Percentiles rank a stretch among this genome's conserved stretches.
These are phyloP conservation scores for Temnothorax curvispinosus DNA, from an alignment of 1,140 invertebrate genomes.

Conservation along the genomic window DNA sequence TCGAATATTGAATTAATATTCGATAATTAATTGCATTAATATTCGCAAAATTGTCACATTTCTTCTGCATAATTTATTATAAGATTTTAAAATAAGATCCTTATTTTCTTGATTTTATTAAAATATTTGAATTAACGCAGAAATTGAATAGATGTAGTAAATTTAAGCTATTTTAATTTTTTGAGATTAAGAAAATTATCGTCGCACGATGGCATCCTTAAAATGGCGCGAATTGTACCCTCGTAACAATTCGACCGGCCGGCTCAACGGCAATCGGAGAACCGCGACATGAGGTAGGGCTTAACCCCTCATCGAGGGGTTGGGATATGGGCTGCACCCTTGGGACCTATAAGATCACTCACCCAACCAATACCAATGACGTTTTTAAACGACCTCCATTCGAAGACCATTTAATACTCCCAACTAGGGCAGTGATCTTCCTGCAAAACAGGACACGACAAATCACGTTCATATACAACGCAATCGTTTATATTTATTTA, in stretches of 20 bases:
- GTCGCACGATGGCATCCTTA: background rate
- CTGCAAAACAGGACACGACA: background rate
- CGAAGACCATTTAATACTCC: background rate
- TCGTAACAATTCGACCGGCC: background rate
- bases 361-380: conserved; percentile 63
- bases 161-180: background rate
- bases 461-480: background rate
- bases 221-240: conserved; percentile 47
- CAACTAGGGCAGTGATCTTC: conserved; percentile 6
- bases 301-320: conserved; percentile 23
- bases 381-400: conserved; percentile 21
- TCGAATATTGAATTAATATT: background rate
- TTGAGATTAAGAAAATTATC: background rate
- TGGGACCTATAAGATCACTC: conserved; percentile 34
- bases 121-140: background rate
- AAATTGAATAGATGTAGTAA: background rate
- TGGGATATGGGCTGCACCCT: conserved; percentile 57
- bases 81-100: background rate
- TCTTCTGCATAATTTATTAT: too few relatives aligned
- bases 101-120: background rate
- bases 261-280: conserved; percentile 13
- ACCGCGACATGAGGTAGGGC: conserved; percentile 1
- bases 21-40: background rate
- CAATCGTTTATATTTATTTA: background rate
- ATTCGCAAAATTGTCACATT: background rate